Evolutionary conservation across 2,888 invertebrate genomes (phyloP).

Genomic region (Ceraclea dissimilis): DNA sequence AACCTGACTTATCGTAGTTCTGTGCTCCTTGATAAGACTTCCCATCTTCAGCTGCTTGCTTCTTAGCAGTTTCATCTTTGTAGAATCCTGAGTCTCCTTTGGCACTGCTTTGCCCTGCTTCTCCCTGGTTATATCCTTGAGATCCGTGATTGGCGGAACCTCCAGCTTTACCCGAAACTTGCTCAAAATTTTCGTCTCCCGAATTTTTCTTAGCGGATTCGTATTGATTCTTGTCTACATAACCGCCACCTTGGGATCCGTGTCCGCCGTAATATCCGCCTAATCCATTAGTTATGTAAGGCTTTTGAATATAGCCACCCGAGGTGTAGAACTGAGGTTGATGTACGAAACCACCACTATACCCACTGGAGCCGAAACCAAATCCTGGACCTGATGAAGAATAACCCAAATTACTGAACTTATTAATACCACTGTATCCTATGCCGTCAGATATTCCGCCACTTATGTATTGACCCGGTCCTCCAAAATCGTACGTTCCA

Average conservation of each 20-base stretch:
- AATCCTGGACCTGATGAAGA: slow-evolving; percentile 32
- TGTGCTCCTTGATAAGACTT: slow-evolving; percentile 52
- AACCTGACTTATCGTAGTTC: slow-evolving; percentile 52
- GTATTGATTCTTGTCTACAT: slow-evolving; percentile 49
- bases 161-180: slow-evolving; percentile 48
- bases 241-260: slow-evolving; percentile 39
- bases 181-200: slow-evolving; percentile 48
- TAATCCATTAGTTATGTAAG: slow-evolving; percentile 29
- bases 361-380: slow-evolving; percentile 26
- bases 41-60: slow-evolving; percentile 52
- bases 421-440: slow-evolving; percentile 17
- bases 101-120: slow-evolving; percentile 36
- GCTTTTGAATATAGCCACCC: slow-evolving; percentile 25
- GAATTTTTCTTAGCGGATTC: slow-evolving; percentile 51
- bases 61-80: slow-evolving; percentile 48
- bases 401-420: slow-evolving; percentile 20
- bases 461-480: slow-evolving; percentile 19
- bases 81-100: slow-evolving; percentile 47
- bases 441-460: slow-evolving; percentile 26
- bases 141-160: slow-evolving; percentile 50
- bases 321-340: slow-evolving; percentile 20
- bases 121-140: slow-evolving; percentile 49
- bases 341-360: slow-evolving; percentile 25
- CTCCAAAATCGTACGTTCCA: slow-evolving; percentile 29
- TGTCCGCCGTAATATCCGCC: slow-evolving; percentile 34